phyloP scores from a whole-genome alignment of 2,888 invertebrate genomes.

The Sminthurinus aureus region DNA sequence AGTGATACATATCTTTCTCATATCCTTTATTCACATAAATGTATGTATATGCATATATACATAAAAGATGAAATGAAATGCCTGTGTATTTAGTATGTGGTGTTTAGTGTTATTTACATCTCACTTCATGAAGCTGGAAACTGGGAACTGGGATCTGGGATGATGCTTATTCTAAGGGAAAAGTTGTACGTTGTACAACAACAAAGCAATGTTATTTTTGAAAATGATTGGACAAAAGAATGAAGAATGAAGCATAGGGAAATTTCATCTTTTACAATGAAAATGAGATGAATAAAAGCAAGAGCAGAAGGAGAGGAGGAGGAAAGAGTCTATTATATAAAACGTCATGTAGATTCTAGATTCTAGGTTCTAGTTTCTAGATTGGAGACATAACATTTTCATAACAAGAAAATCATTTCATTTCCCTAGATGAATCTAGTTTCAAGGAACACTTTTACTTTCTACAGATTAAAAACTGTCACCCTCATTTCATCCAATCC shows the following conservation, averaged over 20 bases:
- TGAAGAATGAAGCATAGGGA: constrained; percentile 16
- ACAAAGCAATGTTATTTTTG: neutral
- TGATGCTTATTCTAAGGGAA: neutral
- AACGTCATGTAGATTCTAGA: too few relatives aligned
- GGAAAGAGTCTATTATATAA: neutral
- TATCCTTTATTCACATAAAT: too few relatives aligned
- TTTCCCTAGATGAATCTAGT: constrained; percentile 40
- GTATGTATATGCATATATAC: neutral
- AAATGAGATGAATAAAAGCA: constrained; percentile 27
- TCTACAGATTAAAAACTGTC: constrained; percentile 45
- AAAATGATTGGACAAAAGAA: constrained; percentile 9
- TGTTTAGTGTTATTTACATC: too few relatives aligned
- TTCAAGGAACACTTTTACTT: constrained; percentile 39
- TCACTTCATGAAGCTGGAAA: neutral
- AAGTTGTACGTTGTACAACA: neutral
- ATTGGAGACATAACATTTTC: constrained; percentile 34
- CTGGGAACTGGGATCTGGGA: neutral
- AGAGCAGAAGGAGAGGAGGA: constrained; percentile 15
- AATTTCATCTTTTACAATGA: constrained; percentile 32
- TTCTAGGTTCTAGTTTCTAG: too few relatives aligned
- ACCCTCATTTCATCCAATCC: constrained; percentile 12
- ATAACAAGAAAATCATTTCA: constrained; percentile 33
- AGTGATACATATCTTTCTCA: too few relatives aligned
- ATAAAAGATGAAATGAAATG: neutral
- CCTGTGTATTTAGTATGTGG: neutral